Evolutionary conservation across 2,113 vertebrate species (phyloP).

Genomic region (Neotragus pygmaeus): DNA sequence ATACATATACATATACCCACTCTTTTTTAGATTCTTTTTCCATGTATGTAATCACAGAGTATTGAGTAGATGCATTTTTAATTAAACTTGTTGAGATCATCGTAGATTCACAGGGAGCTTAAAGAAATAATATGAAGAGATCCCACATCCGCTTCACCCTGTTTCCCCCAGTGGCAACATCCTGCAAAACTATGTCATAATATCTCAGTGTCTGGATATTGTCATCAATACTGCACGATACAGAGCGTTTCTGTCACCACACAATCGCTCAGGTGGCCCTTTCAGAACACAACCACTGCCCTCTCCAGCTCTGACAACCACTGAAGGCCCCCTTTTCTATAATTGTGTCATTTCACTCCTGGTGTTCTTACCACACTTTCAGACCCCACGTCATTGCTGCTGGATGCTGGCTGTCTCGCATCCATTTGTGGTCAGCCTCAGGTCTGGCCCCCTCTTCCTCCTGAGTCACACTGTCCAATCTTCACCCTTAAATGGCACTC

Average conservation of each 20-base stretch:
- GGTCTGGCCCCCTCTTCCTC: not conserved
- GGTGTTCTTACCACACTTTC: not conserved
- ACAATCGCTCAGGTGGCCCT: rapidly evolving
- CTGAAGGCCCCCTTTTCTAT: not conserved
- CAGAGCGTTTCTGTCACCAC: not conserved
- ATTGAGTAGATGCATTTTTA: not conserved
- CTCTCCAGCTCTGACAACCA: not conserved
- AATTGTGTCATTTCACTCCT: not conserved
- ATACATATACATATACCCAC: not conserved
- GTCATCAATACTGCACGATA: not conserved
- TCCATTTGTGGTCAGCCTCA: not conserved
- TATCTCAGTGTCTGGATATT: not conserved
- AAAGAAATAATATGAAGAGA: not conserved
- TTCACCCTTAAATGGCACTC: not conserved
- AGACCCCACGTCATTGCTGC: not conserved
- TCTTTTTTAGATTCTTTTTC: not conserved
- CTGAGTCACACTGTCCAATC: not conserved
- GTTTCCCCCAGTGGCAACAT: not conserved
- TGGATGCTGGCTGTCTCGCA: not conserved
- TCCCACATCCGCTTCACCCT: not conserved
- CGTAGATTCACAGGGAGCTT: not conserved
- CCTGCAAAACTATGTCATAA: not conserved
- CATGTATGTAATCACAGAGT: not conserved
- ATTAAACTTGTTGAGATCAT: not conserved
- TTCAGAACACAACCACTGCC: not conserved